phyloP scores from a whole-genome alignment of 2,797 vertebrate species.

The Sebastolobus alascanus region DNA sequence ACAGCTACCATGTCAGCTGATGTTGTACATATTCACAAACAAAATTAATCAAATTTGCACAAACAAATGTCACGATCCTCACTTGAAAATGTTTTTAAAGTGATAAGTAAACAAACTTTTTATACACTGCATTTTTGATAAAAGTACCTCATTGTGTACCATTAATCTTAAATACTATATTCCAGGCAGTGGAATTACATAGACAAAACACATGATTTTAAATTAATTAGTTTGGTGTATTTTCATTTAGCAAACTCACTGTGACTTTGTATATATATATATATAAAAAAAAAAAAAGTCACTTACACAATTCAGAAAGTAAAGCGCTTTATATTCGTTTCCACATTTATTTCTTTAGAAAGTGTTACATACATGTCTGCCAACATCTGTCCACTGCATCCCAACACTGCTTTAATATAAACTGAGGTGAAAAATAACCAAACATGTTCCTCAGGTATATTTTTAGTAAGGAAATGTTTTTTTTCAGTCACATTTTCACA shows the following conservation, averaged over 20 bases:
- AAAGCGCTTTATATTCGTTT: slow-evolving; percentile 52
- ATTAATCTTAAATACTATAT: not conserved
- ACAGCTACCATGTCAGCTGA: too few relatives aligned
- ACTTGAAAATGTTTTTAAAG: not conserved
- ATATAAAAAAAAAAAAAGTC: not conserved
- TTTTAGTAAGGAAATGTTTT: slow-evolving; percentile 48
- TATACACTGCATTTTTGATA: not conserved
- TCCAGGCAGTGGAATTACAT: not conserved
- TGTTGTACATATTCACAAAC: too few relatives aligned
- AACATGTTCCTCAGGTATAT: slow-evolving; percentile 53
- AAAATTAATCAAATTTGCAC: too few relatives aligned
- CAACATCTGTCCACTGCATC: slow-evolving; percentile 71
- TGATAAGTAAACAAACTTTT: not conserved
- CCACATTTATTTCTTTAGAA: slow-evolving; percentile 78
- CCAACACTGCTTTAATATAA: slow-evolving; percentile 72
- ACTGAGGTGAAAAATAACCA: slow-evolving; percentile 73
- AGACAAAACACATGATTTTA: not conserved
- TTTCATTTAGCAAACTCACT: not conserved
- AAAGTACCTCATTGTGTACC: not conserved
- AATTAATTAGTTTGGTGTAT: not conserved
- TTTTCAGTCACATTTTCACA: slow-evolving; percentile 72
- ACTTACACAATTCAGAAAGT: slow-evolving; percentile 24
- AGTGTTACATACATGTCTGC: slow-evolving; percentile 78
- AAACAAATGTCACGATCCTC: too few relatives aligned
- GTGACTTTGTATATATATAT: not conserved